These are phyloP conservation scores for Loris lydekkerianus DNA, from an alignment of 2,797 vertebrate species.

Conservation along the genomic window DNA sequence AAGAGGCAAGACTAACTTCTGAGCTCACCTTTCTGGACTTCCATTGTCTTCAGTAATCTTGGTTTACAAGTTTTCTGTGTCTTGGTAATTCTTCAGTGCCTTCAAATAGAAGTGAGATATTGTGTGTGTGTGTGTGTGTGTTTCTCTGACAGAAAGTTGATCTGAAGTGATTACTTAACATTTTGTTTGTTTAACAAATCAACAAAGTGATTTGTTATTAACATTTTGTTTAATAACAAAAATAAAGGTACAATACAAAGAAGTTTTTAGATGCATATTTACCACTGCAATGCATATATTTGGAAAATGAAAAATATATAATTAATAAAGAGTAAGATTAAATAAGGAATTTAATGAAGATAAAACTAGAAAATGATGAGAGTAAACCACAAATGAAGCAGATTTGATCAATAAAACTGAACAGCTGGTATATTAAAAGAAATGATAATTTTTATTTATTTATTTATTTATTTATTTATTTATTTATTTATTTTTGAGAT, in stretches of 20 bases:
- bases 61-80: background rate
- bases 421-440: background rate
- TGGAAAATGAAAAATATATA: conserved; percentile 32
- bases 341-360: conserved; percentile 6
- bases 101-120: background rate
- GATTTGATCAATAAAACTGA: conserved; percentile 14
- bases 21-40: background rate
- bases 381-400: background rate
- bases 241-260: background rate
- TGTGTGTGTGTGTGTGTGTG: background rate
- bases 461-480: no score
- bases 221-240: conserved; percentile 12
- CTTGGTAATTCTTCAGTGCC: background rate
- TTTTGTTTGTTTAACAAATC: background rate
- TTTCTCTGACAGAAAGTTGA: background rate
- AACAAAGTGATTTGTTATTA: background rate
- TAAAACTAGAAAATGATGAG: background rate
- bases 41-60: background rate
- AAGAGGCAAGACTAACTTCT: background rate
- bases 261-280: background rate
- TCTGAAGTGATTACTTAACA: background rate
- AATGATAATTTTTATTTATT: background rate
- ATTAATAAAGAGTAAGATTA: background rate
- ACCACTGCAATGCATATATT: background rate
- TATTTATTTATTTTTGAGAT: no score